Conservation (phyloP, 1,140 invertebrate species). For the Calosoma granatense region DNA sequence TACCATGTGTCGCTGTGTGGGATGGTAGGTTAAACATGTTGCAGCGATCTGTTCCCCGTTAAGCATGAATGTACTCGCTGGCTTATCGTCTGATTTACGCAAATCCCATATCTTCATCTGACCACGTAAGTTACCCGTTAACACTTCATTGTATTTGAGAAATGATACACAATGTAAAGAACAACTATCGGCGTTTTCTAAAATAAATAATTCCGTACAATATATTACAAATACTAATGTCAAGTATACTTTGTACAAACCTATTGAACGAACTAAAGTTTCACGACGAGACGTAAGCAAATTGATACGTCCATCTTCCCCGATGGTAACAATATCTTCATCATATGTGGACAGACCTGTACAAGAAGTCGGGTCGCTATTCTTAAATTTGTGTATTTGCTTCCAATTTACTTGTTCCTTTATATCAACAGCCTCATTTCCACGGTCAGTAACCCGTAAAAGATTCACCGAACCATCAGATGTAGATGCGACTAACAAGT, state of each 20-base stretch:
- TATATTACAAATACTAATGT: neutral
- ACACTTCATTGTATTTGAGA: slow-evolving; percentile 64
- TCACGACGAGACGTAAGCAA: slow-evolving; percentile 52
- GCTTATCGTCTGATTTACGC: slow-evolving; percentile 45
- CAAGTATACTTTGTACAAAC: slow-evolving; percentile 30
- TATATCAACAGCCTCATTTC: slow-evolving; percentile 37
- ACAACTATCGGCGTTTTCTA: slow-evolving; percentile 71
- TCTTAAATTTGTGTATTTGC: slow-evolving; percentile 53
- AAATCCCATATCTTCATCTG: slow-evolving; percentile 84
- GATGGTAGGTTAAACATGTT: slow-evolving; percentile 66
- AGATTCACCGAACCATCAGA: slow-evolving; percentile 53
- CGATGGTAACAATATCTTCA: slow-evolving; percentile 62
- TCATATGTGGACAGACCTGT: slow-evolving; percentile 57
- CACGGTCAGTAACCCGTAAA: slow-evolving; percentile 45
- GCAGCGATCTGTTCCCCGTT: slow-evolving; percentile 57
- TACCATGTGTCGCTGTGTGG: slow-evolving; percentile 73
- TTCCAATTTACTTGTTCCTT: slow-evolving; percentile 43
- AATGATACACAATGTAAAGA: slow-evolving; percentile 66
- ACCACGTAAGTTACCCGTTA: slow-evolving; percentile 74
- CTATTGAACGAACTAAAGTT: slow-evolving; percentile 48
- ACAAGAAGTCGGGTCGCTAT: slow-evolving; percentile 46
- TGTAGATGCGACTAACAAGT: slow-evolving; percentile 51
- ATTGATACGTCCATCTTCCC: slow-evolving; percentile 73
- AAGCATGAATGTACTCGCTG: slow-evolving; percentile 51
- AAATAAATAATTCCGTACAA: slow-evolving; percentile 15